These are phyloP conservation scores for Grapholita molesta DNA, from an alignment of 1,140 invertebrate genomes.

Conservation along the genomic window DNA sequence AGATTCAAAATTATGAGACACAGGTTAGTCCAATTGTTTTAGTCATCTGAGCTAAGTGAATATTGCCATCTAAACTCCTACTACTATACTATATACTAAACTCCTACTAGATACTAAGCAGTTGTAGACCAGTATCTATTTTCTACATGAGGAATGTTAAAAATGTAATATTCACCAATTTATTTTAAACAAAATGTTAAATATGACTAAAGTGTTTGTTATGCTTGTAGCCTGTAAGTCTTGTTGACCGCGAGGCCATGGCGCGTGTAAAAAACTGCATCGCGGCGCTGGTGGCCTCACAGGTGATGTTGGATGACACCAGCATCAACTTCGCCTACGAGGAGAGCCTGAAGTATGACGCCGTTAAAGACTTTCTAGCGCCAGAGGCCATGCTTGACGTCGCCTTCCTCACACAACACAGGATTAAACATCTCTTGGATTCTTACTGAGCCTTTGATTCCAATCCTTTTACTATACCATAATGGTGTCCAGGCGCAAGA, in stretches of 20 bases:
- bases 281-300: slow-evolving; percentile 88
- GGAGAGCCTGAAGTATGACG: slow-evolving; percentile 89
- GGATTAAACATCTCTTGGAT: slow-evolving; percentile 70
- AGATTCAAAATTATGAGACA: slow-evolving; percentile 38
- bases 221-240: slow-evolving; percentile 82
- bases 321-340: slow-evolving; percentile 95
- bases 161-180: neutral
- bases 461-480: no score
- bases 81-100: no score
- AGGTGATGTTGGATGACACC: slow-evolving; percentile 95
- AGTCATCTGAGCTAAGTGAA: no score
- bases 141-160: no score
- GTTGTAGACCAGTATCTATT: no score
- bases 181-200: neutral
- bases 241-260: slow-evolving; percentile 88
- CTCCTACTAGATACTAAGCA: no score
- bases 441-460: neutral
- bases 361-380: slow-evolving; percentile 87
- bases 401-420: slow-evolving; percentile 83
- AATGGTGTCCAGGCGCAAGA: no score
- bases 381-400: slow-evolving; percentile 91
- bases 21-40: slow-evolving; percentile 38
- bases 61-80: no score
- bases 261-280: slow-evolving; percentile 94
- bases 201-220: neutral